Conservation (phyloP, 2,113 vertebrate genomes). For the Columbina picui region DNA sequence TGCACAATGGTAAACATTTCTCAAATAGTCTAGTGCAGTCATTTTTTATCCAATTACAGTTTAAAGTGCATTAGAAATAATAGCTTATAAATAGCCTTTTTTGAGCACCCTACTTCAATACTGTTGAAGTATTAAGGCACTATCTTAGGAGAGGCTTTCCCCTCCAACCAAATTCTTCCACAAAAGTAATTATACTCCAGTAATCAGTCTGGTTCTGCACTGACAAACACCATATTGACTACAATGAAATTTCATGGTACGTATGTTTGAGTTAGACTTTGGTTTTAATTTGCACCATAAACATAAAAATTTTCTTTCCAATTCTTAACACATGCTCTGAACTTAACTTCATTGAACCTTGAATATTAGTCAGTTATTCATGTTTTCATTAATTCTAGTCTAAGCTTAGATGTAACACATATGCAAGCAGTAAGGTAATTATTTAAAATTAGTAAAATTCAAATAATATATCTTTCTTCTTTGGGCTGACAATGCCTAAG, state of each 20-base stretch:
- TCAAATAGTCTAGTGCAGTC: not conserved
- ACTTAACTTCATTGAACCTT: not conserved
- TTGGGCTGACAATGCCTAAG: not conserved
- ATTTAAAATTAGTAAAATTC: not conserved
- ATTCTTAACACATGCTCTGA: not conserved
- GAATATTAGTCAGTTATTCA: not conserved
- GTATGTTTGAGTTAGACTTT: not conserved
- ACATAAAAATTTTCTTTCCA: not conserved
- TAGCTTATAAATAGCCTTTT: not conserved
- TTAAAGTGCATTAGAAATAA: not conserved
- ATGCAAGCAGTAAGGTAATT: not conserved
- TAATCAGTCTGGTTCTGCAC: slow-evolving; percentile 14
- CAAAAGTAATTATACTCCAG: slow-evolving; percentile 1
- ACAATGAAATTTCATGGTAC: not conserved
- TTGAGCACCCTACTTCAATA: not conserved
- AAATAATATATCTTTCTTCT: not conserved
- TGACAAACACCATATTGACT: not conserved
- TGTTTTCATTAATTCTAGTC: not conserved
- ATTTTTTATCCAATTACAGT: slow-evolving; percentile 4
- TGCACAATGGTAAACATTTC: not conserved
- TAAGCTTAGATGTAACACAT: not conserved
- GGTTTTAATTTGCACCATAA: not conserved
- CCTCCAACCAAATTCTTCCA: not conserved
- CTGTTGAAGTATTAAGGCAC: not conserved
- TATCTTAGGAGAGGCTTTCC: not conserved